Evolutionary conservation across 2,113 vertebrate genomes (phyloP).

Genomic region (Psettodes erumei): DNA sequence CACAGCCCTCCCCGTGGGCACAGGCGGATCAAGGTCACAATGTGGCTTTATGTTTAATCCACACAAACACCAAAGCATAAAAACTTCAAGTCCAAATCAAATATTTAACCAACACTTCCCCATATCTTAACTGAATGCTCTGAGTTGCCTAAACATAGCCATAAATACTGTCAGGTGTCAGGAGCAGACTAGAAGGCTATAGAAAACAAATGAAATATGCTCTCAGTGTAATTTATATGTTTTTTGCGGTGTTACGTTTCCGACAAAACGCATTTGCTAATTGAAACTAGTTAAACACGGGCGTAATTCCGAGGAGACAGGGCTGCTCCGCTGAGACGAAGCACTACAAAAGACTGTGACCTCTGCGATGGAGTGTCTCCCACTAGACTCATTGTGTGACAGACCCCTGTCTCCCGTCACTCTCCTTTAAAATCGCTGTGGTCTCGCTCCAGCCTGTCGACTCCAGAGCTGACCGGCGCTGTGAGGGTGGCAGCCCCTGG

Average conservation of each 20-base stretch:
- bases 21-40: slow-evolving; percentile 65
- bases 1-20: slow-evolving; percentile 20
- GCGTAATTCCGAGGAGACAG: neutral
- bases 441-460: slow-evolving; percentile 47
- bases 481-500: slow-evolving; percentile 52
- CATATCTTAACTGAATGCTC: neutral
- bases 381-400: slow-evolving; percentile 42
- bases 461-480: slow-evolving; percentile 71
- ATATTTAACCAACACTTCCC: neutral
- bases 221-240: neutral
- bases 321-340: slow-evolving; percentile 8
- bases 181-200: neutral
- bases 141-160: neutral
- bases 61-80: slow-evolving; percentile 19
- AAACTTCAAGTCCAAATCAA: neutral
- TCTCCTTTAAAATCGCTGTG: slow-evolving; percentile 46
- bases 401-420: slow-evolving; percentile 63
- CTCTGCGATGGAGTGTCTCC: slow-evolving; percentile 18
- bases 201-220: neutral
- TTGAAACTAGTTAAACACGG: neutral
- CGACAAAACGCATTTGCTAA: neutral
- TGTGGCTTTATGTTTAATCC: slow-evolving; percentile 40
- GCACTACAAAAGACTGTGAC: slow-evolving; percentile 14
- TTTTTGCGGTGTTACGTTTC: neutral
- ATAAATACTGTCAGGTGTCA: neutral